Evolutionary conservation across 2,113 vertebrate species (phyloP).

Genomic region (Cnemophilus loriae): DNA sequence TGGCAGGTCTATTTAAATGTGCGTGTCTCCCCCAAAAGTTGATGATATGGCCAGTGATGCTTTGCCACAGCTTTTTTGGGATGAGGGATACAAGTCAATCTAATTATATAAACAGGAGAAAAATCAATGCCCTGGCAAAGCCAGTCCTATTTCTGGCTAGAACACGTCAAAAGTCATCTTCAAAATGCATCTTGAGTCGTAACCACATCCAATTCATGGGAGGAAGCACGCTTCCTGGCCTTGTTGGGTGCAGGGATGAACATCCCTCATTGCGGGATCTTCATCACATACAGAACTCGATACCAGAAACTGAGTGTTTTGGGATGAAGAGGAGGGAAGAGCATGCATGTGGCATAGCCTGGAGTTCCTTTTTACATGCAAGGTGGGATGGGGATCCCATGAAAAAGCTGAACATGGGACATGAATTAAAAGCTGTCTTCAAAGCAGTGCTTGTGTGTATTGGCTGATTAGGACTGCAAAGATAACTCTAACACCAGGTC

Average conservation of each 20-base stretch:
- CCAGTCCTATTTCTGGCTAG: neutral
- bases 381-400: neutral
- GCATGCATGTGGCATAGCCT: neutral
- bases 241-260: neutral
- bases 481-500: neutral
- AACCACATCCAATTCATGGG: neutral
- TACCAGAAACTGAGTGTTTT: neutral
- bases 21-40: accelerated
- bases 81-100: neutral
- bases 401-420: neutral
- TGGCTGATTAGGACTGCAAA: neutral
- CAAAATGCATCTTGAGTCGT: neutral
- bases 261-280: neutral
- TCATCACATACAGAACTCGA: accelerated
- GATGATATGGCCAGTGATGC: neutral
- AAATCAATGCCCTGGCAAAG: neutral
- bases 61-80: neutral
- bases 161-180: neutral
- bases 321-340: neutral
- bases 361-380: neutral
- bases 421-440: neutral
- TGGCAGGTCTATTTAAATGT: neutral
- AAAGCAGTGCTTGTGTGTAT: neutral
- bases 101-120: neutral
- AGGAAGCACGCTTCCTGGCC: accelerated